Base-by-base conservation (phyloP, 2,888 invertebrate species). In the Coelogynopora nodosa region DNA sequence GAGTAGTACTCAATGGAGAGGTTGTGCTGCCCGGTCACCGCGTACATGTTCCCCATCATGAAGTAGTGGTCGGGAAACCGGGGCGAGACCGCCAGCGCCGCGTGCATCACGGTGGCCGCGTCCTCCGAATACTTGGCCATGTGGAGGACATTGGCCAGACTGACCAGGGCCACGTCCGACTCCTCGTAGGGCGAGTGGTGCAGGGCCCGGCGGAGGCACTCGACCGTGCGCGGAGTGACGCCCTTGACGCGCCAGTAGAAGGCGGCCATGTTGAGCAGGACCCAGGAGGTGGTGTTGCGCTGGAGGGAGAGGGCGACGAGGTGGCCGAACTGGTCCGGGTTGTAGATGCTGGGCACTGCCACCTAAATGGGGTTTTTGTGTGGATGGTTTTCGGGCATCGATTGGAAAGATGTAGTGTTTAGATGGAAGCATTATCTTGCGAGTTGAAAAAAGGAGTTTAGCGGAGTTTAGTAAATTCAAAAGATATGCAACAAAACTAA, bases 201-300 rank as follows among this genome's bases (percentile, higher is more conserved):
- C 86, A 96, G 93, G 30, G 95, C 95, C 87, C 95, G 92, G 49
- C 95, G 93, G 87, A 94, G 93, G 92, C 96, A 96, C 90, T 96
- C 95, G 85, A 95, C 92, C n/a, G 95, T 95, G 89, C 94, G 94
- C n/a, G 93, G 93, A 0, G 95, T 94, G 90, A 95, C 93, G 18
- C 95, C 95, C 90, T 93, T 93, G 0, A 94, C 94, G 88, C 95
- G 93, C 95, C 95, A 96, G 92, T 94, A 95, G 89, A 95, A 93
- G 0, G 95, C 94, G 31, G 95, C 95, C 92, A 95, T 93, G 90
- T 95, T 95, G 90, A 95, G 94, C 90, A 95, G 94, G 31, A 95
- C 91, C 95, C 95, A 96, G 0, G 95, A 95, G 0, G 94, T 94
- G 86, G 92, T 93, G 90, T 95, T 95, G 90, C 93, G 93, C 0